Evolutionary conservation across 2,797 vertebrate genomes (phyloP).

Genomic region (Parauchenoglanis punctatus): DNA sequence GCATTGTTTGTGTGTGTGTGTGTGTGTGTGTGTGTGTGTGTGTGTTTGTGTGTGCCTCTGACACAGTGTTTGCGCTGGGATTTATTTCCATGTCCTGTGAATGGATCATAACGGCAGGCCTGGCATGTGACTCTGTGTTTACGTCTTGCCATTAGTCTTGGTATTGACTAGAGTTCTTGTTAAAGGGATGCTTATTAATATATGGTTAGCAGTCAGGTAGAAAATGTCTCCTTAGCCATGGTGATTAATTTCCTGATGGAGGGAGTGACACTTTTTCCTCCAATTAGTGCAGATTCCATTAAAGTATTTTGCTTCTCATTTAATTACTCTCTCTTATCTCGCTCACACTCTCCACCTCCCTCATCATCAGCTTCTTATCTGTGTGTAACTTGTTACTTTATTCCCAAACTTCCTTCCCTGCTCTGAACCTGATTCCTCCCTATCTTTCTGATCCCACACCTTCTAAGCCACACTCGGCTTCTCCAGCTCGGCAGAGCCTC

Average conservation of each 20-base stretch:
- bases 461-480: constrained; percentile 32
- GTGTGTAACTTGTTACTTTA: constrained; percentile 5
- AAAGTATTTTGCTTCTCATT: constrained; percentile 68
- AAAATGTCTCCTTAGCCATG: constrained; percentile 80
- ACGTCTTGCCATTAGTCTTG: constrained; percentile 62
- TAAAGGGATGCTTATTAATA: constrained; percentile 84
- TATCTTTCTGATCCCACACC: constrained; percentile 56
- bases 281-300: constrained; percentile 74
- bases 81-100: constrained; percentile 26
- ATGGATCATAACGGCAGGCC: constrained; percentile 27
- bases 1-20: constrained; percentile 60
- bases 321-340: constrained; percentile 66
- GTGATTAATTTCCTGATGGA: constrained; percentile 81
- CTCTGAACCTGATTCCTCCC: constrained; percentile 18
- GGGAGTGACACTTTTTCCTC: constrained; percentile 69
- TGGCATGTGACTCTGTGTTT: constrained; percentile 15
- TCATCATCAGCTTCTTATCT: constrained; percentile 7
- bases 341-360: background rate
- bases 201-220: constrained; percentile 79
- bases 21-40: constrained; percentile 54
- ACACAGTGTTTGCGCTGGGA: constrained; percentile 48
- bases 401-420: background rate
- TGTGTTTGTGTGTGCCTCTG: constrained; percentile 48
- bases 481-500: constrained; percentile 44
- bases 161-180: constrained; percentile 76